A percentile compares a stretch with the other conserved stretches of the same genome.
phyloP scores from a whole-genome alignment of 1,140 invertebrate genomes.

The Lepidurus couesii region DNA sequence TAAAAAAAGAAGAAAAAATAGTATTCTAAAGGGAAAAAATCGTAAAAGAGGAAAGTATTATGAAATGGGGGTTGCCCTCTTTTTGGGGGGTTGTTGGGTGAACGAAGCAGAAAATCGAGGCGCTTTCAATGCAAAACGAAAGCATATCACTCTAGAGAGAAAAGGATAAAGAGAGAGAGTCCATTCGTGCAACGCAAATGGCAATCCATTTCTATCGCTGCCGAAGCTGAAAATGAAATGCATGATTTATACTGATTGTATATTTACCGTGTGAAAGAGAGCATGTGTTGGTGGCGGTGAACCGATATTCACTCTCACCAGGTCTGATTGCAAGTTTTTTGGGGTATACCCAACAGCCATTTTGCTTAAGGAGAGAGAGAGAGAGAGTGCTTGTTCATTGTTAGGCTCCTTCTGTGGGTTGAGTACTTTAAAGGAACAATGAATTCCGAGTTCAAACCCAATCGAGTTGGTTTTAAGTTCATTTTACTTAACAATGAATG shows the following conservation, averaged over 20 bases:
- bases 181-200: conserved; percentile 3
- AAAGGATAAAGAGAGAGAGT: background rate
- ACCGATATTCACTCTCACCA: background rate
- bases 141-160: background rate
- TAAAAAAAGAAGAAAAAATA: background rate
- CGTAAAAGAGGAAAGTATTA: background rate
- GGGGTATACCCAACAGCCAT: background rate
- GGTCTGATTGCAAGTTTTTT: background rate
- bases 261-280: conserved; percentile 13
- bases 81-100: background rate
- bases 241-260: conserved; percentile 22
- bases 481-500: too few species aligned
- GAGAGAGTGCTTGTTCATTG: too few species aligned
- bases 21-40: background rate
- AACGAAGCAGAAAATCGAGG: background rate
- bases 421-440: too few species aligned
- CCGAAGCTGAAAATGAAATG: conserved; percentile 22
- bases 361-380: too few species aligned
- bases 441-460: too few species aligned
- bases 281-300: background rate
- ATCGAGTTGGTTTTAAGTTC: too few species aligned
- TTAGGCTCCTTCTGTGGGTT: too few species aligned
- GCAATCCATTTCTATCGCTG: conserved; percentile 9
- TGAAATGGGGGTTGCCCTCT: background rate
- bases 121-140: background rate